phyloP scores from a whole-genome alignment of 2,113 vertebrate genomes.

The Pelecanoides urinatrix region DNA sequence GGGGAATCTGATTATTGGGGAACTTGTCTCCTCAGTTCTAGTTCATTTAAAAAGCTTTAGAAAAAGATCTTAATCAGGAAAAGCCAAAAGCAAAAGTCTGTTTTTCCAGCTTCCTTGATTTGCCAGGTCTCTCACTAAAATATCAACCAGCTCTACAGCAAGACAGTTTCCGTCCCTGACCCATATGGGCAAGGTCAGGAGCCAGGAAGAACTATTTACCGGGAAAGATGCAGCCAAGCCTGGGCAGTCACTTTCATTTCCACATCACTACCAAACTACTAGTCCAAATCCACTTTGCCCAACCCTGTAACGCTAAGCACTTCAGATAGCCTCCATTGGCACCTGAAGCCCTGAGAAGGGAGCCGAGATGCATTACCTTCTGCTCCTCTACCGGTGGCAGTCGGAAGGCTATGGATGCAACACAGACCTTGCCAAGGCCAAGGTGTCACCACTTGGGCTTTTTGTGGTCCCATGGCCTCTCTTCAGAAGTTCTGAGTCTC shows the following conservation, averaged over 20 bases:
- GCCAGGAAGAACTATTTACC: neutral
- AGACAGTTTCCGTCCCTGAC: neutral
- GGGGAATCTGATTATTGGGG: neutral
- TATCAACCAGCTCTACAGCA: neutral
- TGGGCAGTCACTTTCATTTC: neutral
- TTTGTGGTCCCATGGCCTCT: neutral
- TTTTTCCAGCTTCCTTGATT: neutral
- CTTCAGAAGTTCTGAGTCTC: neutral
- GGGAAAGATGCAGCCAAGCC: neutral
- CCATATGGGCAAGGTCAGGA: neutral
- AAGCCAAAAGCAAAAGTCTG: neutral
- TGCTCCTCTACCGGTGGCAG: neutral
- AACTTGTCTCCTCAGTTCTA: neutral
- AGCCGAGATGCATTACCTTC: neutral
- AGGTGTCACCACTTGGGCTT: neutral
- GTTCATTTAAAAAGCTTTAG: neutral
- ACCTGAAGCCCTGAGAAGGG: neutral
- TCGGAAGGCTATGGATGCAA: fast-evolving
- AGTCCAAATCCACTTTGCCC: neutral
- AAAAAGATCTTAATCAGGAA: neutral
- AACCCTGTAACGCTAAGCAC: neutral
- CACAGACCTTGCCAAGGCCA: neutral
- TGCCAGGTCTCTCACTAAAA: neutral
- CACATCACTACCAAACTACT: neutral
- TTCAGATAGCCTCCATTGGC: neutral